These are phyloP conservation scores for Oostethus manadensis DNA, from an alignment of 2,113 vertebrate species.

Conservation along the genomic window DNA sequence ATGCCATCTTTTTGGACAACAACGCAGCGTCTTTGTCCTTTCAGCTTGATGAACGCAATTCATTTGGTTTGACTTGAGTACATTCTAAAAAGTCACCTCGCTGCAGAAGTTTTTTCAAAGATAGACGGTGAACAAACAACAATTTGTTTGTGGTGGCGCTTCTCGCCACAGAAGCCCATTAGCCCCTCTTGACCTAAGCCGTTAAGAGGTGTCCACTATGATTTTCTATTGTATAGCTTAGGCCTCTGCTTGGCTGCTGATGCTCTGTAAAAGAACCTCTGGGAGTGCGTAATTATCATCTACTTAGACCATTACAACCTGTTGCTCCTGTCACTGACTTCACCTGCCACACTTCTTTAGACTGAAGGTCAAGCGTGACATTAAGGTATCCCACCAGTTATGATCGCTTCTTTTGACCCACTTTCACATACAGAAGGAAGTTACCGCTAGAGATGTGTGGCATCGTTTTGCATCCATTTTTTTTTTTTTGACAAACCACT, in stretches of 20 bases:
- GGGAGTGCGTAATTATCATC: constrained; percentile 51
- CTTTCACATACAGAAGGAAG: not conserved
- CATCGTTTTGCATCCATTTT: no score
- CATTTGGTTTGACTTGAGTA: constrained; percentile 50
- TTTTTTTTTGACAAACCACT: no score
- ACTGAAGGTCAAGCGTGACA: constrained; percentile 24
- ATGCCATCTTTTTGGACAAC: constrained; percentile 3
- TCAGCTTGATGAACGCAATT: constrained; percentile 49
- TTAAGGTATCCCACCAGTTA: not conserved
- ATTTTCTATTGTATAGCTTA: constrained; percentile 52
- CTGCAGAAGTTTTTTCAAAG: constrained; percentile 23
- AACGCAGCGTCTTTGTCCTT: constrained; percentile 20
- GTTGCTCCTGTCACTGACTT: constrained; percentile 34
- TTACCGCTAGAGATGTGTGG: no score
- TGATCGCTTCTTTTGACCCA: not conserved
- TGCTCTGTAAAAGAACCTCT: constrained; percentile 55
- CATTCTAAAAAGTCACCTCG: constrained; percentile 24
- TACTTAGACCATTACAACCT: constrained; percentile 39
- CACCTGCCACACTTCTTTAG: not conserved
- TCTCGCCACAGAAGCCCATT: constrained; percentile 56
- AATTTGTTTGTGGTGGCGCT: constrained; percentile 43
- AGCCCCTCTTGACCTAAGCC: constrained; percentile 50
- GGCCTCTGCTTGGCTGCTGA: constrained; percentile 49
- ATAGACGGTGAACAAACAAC: constrained; percentile 37
- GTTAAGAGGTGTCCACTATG: constrained; percentile 49